These are phyloP conservation scores for Drosophila nigromelanica DNA, from an alignment of 1,140 invertebrate species.

Conservation along the genomic window DNA sequence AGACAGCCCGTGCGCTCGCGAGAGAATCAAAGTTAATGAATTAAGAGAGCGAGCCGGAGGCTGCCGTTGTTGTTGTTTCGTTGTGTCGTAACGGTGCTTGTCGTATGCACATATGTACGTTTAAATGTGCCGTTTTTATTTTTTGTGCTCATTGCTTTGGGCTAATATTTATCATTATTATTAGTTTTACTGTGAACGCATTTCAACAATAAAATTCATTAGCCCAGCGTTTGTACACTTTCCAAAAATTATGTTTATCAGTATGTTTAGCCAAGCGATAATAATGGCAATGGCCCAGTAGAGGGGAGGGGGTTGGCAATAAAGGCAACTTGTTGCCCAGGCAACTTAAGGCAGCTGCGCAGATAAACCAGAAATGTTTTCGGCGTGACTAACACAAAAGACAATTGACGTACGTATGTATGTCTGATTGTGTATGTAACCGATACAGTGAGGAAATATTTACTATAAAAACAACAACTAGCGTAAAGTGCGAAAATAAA, in stretches of 20 bases:
- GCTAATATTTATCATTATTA: conserved; percentile 46
- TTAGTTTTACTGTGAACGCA: conserved; percentile 32
- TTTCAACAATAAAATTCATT: conserved; percentile 17
- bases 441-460: conserved; percentile 48
- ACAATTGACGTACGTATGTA: conserved; percentile 30
- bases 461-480: conserved; percentile 53
- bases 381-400: conserved; percentile 61
- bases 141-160: conserved; percentile 12
- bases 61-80: conserved; percentile 18
- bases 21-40: neutral
- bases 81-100: conserved; percentile 26
- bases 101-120: conserved; percentile 14
- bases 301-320: conserved; percentile 4
- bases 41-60: conserved; percentile 16
- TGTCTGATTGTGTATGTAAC: conserved; percentile 12
- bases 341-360: conserved; percentile 38
- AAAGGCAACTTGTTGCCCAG: conserved; percentile 39
- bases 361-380: conserved; percentile 69
- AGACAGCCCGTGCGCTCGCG: neutral
- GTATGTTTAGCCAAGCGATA: conserved; percentile 27
- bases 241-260: conserved; percentile 30
- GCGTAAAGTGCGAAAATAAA: conserved; percentile 52
- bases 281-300: conserved; percentile 1
- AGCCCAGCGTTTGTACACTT: conserved; percentile 18
- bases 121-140: conserved; percentile 10